Evolutionary conservation across 2,888 invertebrate genomes (phyloP), one percentile per base, ranked within the genome.

Genomic region (Gerris lacustris): DNA sequence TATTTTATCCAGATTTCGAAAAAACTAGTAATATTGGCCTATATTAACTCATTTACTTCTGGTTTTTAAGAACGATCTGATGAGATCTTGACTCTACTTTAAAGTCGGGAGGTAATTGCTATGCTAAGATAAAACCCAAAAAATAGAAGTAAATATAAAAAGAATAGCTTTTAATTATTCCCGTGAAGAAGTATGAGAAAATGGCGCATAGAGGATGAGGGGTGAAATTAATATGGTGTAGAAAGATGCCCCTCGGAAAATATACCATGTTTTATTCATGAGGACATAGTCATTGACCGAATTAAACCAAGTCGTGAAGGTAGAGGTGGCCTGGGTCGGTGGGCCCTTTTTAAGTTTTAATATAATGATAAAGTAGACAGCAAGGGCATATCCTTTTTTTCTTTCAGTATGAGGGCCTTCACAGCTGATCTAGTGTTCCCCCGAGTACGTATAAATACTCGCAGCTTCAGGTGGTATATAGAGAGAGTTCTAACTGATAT

Each of bases 351-450:
- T 55, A 55, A 55, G 11, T 55, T 55, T 55, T 55, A 55, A 55
- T 55, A 55, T 55, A 55, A 55, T 55, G 55, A 55, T 55, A 55
- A 55, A 55, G 55, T 9, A 55, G 55, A 15, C 55, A 55, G 55
- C 9, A 55, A 55, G 55, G 55, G 15, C 15, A 55, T 55, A 55
- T 55, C 31, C 4, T 31, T 31, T 31, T 11, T 55, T 55, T 55
- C 55, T 55, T 9, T 55, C 9, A 15, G 15, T 9, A 15, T 15
- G 55, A 55, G 55, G 55, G 55, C 9, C 9, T 15, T 11, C 15
- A 55, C 11, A 55, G 55, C 55, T 55, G 55, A 55, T 55, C 55
- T 55, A 55, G 55, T 55, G 55, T 55, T 15, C 55, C 55, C 55
- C 9, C 9, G 55, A 55, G 55, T 55, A 55, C 55, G 15, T 55